phyloP scores from a whole-genome alignment of 2,888 invertebrate species.

The Matsumyia berberina region DNA sequence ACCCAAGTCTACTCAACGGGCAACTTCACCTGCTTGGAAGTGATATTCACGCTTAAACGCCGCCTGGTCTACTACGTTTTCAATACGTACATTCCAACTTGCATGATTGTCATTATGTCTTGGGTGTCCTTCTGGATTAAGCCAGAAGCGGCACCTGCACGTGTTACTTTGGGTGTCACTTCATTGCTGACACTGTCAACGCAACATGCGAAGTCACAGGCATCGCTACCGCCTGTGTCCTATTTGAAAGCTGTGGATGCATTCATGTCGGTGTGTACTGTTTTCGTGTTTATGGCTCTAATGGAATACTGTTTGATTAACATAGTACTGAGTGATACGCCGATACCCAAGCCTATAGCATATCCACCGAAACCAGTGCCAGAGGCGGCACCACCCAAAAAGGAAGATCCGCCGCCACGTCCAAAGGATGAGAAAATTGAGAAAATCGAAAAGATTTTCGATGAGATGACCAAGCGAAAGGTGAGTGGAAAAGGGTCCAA shows the following conservation, averaged over 20 bases:
- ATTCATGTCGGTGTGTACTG: slow-evolving; percentile 96
- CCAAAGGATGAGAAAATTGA: slow-evolving; percentile 82
- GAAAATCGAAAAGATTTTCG: slow-evolving; percentile 84
- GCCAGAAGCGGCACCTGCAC: slow-evolving; percentile 96
- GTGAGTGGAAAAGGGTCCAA: too few species aligned
- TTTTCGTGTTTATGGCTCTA: slow-evolving; percentile 96
- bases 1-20: slow-evolving; percentile 89
- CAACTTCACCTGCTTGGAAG: slow-evolving; percentile 96
- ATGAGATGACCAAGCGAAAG: slow-evolving; percentile 83
- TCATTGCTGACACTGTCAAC: slow-evolving; percentile 94
- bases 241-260: slow-evolving; percentile 96
- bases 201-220: slow-evolving; percentile 96
- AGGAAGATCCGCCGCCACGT: slow-evolving; percentile 79
- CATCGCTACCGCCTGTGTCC: slow-evolving; percentile 96
- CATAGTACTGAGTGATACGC: slow-evolving; percentile 85
- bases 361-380: slow-evolving; percentile 83
- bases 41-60: slow-evolving; percentile 94
- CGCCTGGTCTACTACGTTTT: slow-evolving; percentile 96
- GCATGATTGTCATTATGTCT: slow-evolving; percentile 97
- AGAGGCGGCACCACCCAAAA: slow-evolving; percentile 79
- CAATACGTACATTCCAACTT: slow-evolving; percentile 97
- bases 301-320: slow-evolving; percentile 97
- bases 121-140: slow-evolving; percentile 99
- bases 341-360: slow-evolving; percentile 83
- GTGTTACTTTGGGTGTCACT: slow-evolving; percentile 96